Base-by-base conservation (phyloP, 2,113 vertebrate species). In the Mustelus asterias region DNA sequence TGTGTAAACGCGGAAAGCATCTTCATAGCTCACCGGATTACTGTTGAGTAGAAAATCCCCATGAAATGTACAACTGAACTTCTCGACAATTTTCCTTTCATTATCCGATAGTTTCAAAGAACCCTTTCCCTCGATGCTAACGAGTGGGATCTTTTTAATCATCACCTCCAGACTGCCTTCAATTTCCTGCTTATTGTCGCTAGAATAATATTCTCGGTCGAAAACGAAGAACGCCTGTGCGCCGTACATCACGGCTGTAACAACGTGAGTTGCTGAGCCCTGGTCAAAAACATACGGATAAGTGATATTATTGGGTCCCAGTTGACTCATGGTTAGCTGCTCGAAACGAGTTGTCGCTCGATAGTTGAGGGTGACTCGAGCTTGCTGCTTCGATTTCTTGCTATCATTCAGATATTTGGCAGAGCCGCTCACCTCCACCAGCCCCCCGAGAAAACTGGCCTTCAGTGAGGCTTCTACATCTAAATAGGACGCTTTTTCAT, bases 171-270 rank as follows among this genome's bases (percentile, higher is more conserved):
- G 11, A 13, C 24, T 96, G 16, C 72, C 85, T 37, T 96, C 0
- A 16, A 96, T 22, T 0, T 96, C 85, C 26, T 44, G 26, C 0
- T 60, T 0, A 0, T 33, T 76, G 14, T 96, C 95, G 1, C 0
- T 10, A 9, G 95, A 54, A 26, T 96, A 90, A 8, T 67, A 72
- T 13, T 96, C 86, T 29, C 3, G 78, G 33, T 96, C 96, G 92
- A 96, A 96, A 8, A 96, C 96, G 48, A 96, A 96, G 93, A 96
- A 96, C 4, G 96, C 96, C 69, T 96, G 96, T 0, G 96, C 96
- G 6, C 96, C 96, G 0, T 96, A 97, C 1, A 96, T 24, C 70
- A 96, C 89, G 9, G 94, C 96, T 0, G 96, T 96, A 70, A 96
- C 96, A 0, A 96, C 96, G 0, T 96, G 83, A 86, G 96, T 96